Conservation (phyloP, 2,113 vertebrate species). For the Bostrychus sinensis region DNA sequence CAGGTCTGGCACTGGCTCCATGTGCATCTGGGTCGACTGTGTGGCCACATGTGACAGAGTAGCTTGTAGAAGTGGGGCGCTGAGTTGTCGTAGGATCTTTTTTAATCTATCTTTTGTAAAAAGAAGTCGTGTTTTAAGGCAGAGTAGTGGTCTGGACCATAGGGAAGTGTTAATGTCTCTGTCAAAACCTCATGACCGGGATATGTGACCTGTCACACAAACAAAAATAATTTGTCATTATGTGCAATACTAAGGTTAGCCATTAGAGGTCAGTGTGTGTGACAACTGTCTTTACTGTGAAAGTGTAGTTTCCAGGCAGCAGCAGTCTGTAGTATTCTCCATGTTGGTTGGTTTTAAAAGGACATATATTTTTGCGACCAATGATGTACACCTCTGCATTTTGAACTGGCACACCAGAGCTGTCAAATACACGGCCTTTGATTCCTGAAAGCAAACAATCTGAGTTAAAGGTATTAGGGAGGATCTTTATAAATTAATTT, state of each 20-base stretch:
- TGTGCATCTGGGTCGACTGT: neutral
- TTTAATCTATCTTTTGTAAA: conserved; percentile 29
- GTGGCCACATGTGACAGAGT: conserved; percentile 23
- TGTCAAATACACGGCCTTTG: conserved; percentile 89
- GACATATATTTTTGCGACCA: conserved; percentile 85
- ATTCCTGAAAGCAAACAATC: conserved; percentile 84
- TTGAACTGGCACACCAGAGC: conserved; percentile 76
- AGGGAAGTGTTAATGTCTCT: conserved; percentile 52
- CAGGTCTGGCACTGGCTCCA: neutral
- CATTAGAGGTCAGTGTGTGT: conserved; percentile 1
- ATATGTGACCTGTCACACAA: conserved; percentile 63
- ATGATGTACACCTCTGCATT: conserved; percentile 85
- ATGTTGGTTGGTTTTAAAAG: conserved; percentile 84
- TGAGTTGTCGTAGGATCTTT: neutral
- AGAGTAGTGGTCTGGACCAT: conserved; percentile 58
- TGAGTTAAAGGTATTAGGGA: no score
- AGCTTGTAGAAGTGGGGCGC: neutral
- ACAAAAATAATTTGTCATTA: neutral
- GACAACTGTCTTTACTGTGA: conserved; percentile 80
- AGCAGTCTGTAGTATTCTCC: conserved; percentile 95
- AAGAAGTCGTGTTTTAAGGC: conserved; percentile 71
- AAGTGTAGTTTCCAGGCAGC: conserved; percentile 86
- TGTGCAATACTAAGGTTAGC: neutral
- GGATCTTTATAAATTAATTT: no score
- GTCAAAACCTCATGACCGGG: conserved; percentile 64